phyloP scores from a whole-genome alignment of 1,140 invertebrate species.

The Pygmarrhopalites habei region DNA sequence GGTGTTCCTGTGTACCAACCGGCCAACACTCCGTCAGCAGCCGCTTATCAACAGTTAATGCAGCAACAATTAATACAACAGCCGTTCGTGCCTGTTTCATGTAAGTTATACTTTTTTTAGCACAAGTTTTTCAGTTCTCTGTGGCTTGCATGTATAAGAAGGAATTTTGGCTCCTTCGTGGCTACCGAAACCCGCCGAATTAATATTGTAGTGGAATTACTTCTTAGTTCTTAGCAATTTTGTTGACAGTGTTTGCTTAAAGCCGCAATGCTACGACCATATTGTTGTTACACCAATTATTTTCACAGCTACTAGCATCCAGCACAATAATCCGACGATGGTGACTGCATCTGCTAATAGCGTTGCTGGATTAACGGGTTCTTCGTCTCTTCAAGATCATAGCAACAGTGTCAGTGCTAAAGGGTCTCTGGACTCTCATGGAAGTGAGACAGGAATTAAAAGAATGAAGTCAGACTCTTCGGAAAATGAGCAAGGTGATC shows the following conservation, averaged over 20 bases:
- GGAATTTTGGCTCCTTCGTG: conserved; percentile 11
- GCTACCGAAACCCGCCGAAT: conserved; percentile 9
- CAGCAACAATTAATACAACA: conserved; percentile 88
- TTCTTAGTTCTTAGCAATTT: background rate
- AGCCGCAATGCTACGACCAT: conserved; percentile 27
- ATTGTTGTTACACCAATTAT: conserved; percentile 40
- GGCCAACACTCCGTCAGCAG: conserved; percentile 48
- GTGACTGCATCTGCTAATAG: conserved; percentile 8
- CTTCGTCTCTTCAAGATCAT: conserved; percentile 20
- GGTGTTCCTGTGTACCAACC: conserved; percentile 92
- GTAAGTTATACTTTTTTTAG: conserved; percentile 41
- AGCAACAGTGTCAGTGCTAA: conserved; percentile 13
- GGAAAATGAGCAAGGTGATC: conserved; percentile 11
- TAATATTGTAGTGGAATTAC: conserved; percentile 7
- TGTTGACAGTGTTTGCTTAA: conserved; percentile 29
- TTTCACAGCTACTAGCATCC: conserved; percentile 39
- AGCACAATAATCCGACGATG: conserved; percentile 28
- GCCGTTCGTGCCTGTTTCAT: conserved; percentile 57
- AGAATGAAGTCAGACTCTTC: conserved; percentile 17
- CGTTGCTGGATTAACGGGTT: background rate
- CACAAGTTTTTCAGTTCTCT: background rate
- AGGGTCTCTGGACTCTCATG: conserved; percentile 32
- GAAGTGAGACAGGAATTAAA: conserved; percentile 21
- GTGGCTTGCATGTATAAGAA: conserved; percentile 14
- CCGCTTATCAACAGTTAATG: conserved; percentile 91